Evolutionary conservation across 1,140 invertebrate species (phyloP).

Genomic region (Drosophila burlai): DNA sequence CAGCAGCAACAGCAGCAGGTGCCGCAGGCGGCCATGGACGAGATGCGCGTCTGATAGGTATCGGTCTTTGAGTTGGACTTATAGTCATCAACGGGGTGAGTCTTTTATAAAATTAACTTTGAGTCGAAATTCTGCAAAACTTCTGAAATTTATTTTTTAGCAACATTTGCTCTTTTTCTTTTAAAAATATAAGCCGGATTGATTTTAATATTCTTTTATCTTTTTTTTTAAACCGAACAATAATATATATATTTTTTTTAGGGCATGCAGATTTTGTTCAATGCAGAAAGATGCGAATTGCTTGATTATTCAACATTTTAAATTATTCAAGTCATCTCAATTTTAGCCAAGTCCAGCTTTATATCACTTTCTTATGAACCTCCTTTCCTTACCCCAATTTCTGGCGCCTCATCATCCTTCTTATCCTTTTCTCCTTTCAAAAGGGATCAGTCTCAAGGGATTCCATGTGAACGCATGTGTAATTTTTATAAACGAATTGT

Average conservation of each 20-base stretch:
- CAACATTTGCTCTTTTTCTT: too few relatives aligned
- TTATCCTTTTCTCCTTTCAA: not conserved
- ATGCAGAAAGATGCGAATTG: not conserved
- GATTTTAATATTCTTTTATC: not conserved
- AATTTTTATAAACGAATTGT: slow-evolving; percentile 8
- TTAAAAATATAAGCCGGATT: too few relatives aligned
- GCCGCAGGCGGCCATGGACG: slow-evolving; percentile 91
- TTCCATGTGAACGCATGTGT: slow-evolving; percentile 20
- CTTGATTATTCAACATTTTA: not conserved
- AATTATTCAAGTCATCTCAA: not conserved
- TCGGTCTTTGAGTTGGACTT: slow-evolving; percentile 86
- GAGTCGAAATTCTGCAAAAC: too few relatives aligned
- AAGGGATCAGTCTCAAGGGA: not conserved
- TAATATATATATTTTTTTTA: not conserved
- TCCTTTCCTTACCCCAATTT: not conserved
- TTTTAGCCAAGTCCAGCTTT: not conserved
- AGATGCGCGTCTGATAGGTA: slow-evolving; percentile 94
- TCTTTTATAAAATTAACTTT: not conserved
- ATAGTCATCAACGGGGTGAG: slow-evolving; percentile 84
- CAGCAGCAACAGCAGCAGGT: slow-evolving; percentile 87
- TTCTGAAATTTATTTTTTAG: too few relatives aligned
- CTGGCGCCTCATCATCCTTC: not conserved
- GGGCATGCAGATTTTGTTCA: too few relatives aligned
- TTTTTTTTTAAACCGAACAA: not conserved
- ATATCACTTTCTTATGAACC: not conserved